Percentiles rank a stretch among this genome's conserved stretches.
Conservation (phyloP, 2,888 invertebrate species). For the Latrodectus hesperus region DNA sequence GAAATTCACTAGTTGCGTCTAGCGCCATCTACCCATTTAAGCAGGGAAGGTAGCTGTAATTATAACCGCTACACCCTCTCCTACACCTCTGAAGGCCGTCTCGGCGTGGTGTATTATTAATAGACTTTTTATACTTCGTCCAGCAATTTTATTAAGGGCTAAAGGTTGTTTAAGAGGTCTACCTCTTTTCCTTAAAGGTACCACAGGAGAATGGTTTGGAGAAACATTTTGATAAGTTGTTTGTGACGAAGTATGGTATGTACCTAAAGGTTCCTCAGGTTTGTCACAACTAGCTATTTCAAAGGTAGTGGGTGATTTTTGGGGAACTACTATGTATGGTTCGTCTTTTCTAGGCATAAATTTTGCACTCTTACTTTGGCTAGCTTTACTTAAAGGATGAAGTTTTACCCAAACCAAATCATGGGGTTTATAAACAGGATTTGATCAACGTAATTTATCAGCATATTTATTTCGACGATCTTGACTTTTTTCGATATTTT, state of each 20-base stretch:
- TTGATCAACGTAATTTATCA: not conserved
- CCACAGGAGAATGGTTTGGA: not conserved
- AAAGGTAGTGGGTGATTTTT: not conserved
- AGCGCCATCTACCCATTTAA: too few relatives aligned
- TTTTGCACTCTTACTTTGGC: not conserved
- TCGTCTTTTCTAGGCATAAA: constrained; percentile 17
- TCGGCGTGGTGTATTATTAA: not conserved
- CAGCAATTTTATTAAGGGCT: not conserved
- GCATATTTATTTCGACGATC: constrained; percentile 6
- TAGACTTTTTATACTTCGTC: not conserved
- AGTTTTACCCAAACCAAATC: not conserved
- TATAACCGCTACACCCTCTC: constrained; percentile 6
- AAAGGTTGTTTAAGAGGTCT: not conserved
- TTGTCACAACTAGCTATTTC: not conserved
- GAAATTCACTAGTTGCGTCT: too few relatives aligned
- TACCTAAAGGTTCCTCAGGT: not conserved
- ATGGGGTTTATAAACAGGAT: not conserved
- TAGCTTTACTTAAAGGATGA: constrained; percentile 11
- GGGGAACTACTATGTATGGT: constrained; percentile 8
- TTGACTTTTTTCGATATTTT: constrained; percentile 14
- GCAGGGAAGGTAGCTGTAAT: too few relatives aligned
- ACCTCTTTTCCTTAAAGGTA: not conserved
- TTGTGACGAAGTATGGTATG: not conserved
- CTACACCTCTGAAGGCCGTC: constrained; percentile 12
- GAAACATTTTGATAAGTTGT: too few relatives aligned